A percentile compares a stretch with the other conserved stretches of the same genome.
phyloP scores from a whole-genome alignment of 2,113 vertebrate species.

The Paratilapia polleni region DNA sequence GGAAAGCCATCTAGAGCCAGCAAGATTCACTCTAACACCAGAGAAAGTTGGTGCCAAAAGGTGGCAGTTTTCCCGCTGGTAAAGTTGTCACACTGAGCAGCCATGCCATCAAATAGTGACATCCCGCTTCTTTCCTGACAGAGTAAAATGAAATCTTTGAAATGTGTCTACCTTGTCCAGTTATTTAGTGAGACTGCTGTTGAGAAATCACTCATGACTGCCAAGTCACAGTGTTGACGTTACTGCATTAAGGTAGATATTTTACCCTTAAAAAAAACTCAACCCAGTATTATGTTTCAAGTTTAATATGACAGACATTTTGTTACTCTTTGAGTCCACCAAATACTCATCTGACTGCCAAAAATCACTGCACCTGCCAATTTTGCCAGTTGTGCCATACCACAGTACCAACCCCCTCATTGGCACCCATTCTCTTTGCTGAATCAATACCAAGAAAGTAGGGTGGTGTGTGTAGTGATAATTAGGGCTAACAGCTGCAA shows the following conservation, averaged over 20 bases:
- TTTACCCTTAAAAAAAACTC: conserved; percentile 20
- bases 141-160: conserved; percentile 55
- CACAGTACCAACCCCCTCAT: neutral
- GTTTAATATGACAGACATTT: conserved; percentile 35
- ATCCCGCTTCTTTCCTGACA: conserved; percentile 34
- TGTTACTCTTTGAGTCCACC: conserved; percentile 1
- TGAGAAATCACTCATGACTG: conserved; percentile 27
- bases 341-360: neutral
- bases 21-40: conserved; percentile 11
- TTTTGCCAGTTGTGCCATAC: neutral
- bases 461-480: conserved; percentile 18
- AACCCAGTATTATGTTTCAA: neutral
- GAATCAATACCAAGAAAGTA: conserved; percentile 24
- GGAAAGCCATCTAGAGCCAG: neutral
- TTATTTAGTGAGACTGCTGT: conserved; percentile 50
- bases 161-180: conserved; percentile 35
- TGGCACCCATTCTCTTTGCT: conserved; percentile 25
- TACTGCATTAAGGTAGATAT: conserved; percentile 5
- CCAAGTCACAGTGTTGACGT: conserved; percentile 9
- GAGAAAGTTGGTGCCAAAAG: conserved; percentile 25
- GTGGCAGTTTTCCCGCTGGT: conserved; percentile 35
- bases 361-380: neutral
- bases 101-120: conserved; percentile 39
- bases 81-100: conserved; percentile 49
- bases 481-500: conserved; percentile 29